Conservation (phyloP, 2,888 invertebrate genomes). For the Synergus laeviventris region DNA sequence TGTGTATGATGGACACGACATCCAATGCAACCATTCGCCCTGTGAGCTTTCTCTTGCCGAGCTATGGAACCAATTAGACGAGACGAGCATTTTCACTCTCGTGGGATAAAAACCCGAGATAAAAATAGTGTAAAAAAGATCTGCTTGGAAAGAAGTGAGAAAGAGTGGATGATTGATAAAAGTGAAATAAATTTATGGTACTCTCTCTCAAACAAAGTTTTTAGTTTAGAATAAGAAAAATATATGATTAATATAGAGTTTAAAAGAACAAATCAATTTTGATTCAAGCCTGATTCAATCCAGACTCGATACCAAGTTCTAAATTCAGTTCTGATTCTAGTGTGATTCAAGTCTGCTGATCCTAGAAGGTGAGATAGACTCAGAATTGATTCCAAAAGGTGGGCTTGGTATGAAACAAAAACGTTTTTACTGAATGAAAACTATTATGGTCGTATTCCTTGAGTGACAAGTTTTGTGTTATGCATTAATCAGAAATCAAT, state of each 20-base stretch:
- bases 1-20: slow-evolving; percentile 47
- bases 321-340: too few relatives aligned
- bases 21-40: slow-evolving; percentile 44
- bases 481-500: too few relatives aligned
- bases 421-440: too few relatives aligned
- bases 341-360: too few relatives aligned
- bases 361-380: too few relatives aligned
- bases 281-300: not conserved
- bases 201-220: not conserved
- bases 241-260: too few relatives aligned
- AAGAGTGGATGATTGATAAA: not conserved
- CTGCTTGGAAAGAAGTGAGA: not conserved
- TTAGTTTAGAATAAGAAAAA: not conserved
- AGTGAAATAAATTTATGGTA: not conserved
- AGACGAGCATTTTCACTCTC: slow-evolving; percentile 26
- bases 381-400: too few relatives aligned
- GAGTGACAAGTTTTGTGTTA: too few relatives aligned
- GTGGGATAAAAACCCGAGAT: not conserved
- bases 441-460: too few relatives aligned
- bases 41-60: not conserved
- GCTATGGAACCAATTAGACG: slow-evolving; percentile 20
- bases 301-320: too few relatives aligned
- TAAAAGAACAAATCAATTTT: not conserved
- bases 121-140: not conserved
- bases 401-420: too few relatives aligned